These are phyloP conservation scores for Listronotus oregonensis DNA, from an alignment of 1,140 invertebrate genomes.

Conservation along the genomic window DNA sequence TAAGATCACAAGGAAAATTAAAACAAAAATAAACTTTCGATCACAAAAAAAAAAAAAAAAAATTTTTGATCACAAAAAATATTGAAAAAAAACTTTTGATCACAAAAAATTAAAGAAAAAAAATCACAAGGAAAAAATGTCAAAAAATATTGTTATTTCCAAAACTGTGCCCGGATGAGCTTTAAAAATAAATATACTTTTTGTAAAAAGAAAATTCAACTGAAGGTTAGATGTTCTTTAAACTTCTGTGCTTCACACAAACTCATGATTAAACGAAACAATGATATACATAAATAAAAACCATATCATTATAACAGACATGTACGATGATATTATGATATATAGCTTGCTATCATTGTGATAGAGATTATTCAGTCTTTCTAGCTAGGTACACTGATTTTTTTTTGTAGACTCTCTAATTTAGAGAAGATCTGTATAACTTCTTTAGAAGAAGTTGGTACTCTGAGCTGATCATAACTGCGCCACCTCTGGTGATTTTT, in stretches of 20 bases:
- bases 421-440: constrained; percentile 48
- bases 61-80: no score
- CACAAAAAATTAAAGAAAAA: no score
- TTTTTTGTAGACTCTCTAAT: constrained; percentile 25
- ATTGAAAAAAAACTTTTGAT: no score
- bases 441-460: constrained; percentile 51
- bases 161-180: no score
- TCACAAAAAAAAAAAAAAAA: no score
- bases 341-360: constrained; percentile 29
- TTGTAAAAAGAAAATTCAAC: not conserved
- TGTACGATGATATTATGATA: constrained; percentile 28
- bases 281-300: constrained; percentile 14
- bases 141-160: no score
- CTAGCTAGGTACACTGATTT: constrained; percentile 23
- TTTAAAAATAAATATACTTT: not conserved
- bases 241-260: not conserved
- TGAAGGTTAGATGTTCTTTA: not conserved
- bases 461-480: constrained; percentile 52
- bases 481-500: constrained; percentile 52
- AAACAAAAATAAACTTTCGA: not conserved
- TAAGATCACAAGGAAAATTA: not conserved
- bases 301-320: constrained; percentile 22
- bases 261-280: constrained; percentile 15
- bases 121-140: no score
- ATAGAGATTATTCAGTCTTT: constrained; percentile 32